Conservation (phyloP, 1,140 invertebrate genomes). For the Hyposmocoma kahamanoa region DNA sequence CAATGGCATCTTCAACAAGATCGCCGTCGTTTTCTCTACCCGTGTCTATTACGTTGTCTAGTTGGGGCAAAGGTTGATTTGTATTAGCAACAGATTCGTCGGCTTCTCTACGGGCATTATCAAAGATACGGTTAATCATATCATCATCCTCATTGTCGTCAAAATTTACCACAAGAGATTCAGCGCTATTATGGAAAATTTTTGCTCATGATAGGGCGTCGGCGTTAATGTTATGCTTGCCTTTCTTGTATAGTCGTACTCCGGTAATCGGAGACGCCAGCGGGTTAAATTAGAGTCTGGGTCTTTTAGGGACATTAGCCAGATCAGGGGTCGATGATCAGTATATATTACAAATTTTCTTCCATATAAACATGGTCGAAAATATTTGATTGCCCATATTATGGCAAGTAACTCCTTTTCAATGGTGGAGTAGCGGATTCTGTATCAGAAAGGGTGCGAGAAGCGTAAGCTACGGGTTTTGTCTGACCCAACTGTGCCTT, state of each 20-base stretch:
- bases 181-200: constrained; percentile 3
- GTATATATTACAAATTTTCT: no score
- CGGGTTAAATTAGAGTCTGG: constrained; percentile 27
- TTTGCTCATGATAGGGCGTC: constrained; percentile 11
- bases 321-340: no score
- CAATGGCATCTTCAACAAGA: no score
- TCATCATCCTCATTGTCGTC: no score
- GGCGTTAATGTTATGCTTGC: constrained; percentile 8
- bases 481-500: constrained; percentile 11
- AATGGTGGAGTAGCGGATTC: constrained; percentile 8
- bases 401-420: constrained; percentile 18
- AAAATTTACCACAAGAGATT: not conserved
- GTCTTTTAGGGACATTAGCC: constrained; percentile 53
- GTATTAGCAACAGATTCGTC: no score
- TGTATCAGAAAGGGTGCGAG: constrained; percentile 9
- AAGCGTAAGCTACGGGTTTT: constrained; percentile 17
- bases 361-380: no score
- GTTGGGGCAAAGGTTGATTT: no score
- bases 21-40: no score
- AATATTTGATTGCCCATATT: no score
- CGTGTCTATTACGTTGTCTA: no score
- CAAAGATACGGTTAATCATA: no score
- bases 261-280: constrained; percentile 18
- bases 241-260: constrained; percentile 12
- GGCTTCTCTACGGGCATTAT: no score